Evolutionary conservation across 2,113 vertebrate genomes (phyloP), one percentile per base, ranked within the genome.

Genomic region (Phodopus roborovskii): DNA sequence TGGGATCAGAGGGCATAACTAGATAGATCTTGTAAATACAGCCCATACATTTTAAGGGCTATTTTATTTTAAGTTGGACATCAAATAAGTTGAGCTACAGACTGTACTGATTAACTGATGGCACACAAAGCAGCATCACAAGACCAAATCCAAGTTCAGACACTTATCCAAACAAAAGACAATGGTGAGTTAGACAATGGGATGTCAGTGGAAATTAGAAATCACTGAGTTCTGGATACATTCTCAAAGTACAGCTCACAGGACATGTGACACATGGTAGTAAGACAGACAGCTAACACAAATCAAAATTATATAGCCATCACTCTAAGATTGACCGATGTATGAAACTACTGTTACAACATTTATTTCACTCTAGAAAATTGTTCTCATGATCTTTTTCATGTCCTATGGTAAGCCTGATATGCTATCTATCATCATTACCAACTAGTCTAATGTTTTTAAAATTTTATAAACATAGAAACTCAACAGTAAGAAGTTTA

Each of bases 211-310:
- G 28, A 74, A 33, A 68, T 53, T 66, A 66, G 48, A 71, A 78
- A 20, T 45, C 56, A 79, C 2, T 81, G 17, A 88, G 17, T 50
- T 60, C 64, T 42, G n/a, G 70, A 53, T n/a, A 73, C 30, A 93
- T 88, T 87, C 75, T 93, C n/a, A 73, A 88, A 97, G 48, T 45
- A 66, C 4, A 88, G 87, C 20, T 64, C 73, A 74, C 36, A 85
- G 36, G 30, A 75, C 36, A 30, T 60, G 30, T 28, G 26, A 85
- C 87, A 88, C 4, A 16, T 42, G 33, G 36, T 33, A 83, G 17
- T 28, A 62, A 73, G 28, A 85, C 33, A 81, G 30, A 89, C 7
- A 83, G 7, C 24, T 53, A 60, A 48, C 24, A 36, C 70, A 92
- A 64, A 85, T 0, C 75, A 33, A 66, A 2, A 86, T 15, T 78